Conservation (phyloP, 2,888 invertebrate species). For the Dryobotodes eremita region DNA sequence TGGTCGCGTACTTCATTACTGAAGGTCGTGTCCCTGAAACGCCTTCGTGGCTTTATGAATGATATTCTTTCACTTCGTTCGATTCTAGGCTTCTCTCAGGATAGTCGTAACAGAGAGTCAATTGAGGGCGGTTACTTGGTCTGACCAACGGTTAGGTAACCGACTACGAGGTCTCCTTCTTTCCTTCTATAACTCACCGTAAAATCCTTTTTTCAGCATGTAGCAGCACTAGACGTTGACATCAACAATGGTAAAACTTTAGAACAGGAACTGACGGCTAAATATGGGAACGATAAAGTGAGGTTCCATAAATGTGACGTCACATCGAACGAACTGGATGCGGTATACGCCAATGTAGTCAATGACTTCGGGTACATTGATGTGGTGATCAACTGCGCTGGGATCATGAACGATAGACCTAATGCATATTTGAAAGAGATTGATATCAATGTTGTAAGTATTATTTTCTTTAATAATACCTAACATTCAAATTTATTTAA, state of each 20-base stretch:
- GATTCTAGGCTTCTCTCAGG: neutral
- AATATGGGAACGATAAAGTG: slow-evolving; percentile 71
- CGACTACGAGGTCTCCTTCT: too few relatives aligned
- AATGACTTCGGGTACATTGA: slow-evolving; percentile 79
- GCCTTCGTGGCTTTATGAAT: neutral
- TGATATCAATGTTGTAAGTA: slow-evolving; percentile 83
- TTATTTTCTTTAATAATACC: neutral
- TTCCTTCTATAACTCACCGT: neutral
- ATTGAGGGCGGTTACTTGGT: neutral
- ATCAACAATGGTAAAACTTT: slow-evolving; percentile 68
- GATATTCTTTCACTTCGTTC: neutral
- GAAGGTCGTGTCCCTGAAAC: neutral
- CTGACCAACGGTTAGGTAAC: neutral
- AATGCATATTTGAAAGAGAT: slow-evolving; percentile 79
- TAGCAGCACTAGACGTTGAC: slow-evolving; percentile 77
- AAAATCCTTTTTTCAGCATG: slow-evolving; percentile 71
- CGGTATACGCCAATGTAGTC: slow-evolving; percentile 71
- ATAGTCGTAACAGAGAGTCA: neutral
- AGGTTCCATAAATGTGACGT: slow-evolving; percentile 80
- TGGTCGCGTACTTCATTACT: neutral
- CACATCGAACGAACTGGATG: slow-evolving; percentile 73
- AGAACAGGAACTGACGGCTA: slow-evolving; percentile 71
- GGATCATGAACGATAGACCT: slow-evolving; percentile 82
- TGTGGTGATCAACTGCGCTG: slow-evolving; percentile 83
- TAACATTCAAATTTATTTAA: neutral